Conservation (phyloP, 2,888 invertebrate genomes). For the Sycophila texana region DNA sequence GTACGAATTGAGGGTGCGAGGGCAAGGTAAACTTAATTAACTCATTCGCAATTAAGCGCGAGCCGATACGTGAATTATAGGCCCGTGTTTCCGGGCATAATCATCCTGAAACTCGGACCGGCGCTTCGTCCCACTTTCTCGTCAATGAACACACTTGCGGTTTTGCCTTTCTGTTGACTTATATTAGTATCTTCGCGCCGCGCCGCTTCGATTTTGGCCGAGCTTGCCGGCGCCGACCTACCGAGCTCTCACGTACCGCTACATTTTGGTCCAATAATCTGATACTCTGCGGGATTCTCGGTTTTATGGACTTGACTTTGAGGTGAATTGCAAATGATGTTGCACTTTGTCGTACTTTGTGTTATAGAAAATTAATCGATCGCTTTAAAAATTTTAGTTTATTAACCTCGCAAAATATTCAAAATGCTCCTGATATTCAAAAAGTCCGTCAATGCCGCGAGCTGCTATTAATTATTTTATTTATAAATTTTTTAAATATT, state of each 20-base stretch:
- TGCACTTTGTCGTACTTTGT: no score
- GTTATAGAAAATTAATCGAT: no score
- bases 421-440: no score
- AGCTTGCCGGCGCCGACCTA: not conserved
- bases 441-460: no score
- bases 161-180: slow-evolving; percentile 40
- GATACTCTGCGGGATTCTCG: not conserved
- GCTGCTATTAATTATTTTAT: no score
- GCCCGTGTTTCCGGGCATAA: slow-evolving; percentile 35
- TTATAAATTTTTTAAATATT: no score
- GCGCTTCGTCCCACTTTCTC: slow-evolving; percentile 40
- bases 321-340: no score
- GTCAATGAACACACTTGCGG: slow-evolving; percentile 34
- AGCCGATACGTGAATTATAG: slow-evolving; percentile 61
- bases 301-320: no score
- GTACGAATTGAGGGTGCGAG: slow-evolving; percentile 47
- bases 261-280: not conserved
- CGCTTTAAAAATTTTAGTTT: no score
- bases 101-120: slow-evolving; percentile 37
- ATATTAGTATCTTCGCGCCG: slow-evolving; percentile 25
- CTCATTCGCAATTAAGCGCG: slow-evolving; percentile 62
- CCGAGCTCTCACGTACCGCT: not conserved
- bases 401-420: no score
- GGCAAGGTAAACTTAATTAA: slow-evolving; percentile 62
- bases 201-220: not conserved